Evolutionary conservation across 2,797 vertebrate genomes (phyloP), one percentile per base, ranked within the genome.

Genomic region (Acrossocheilus fasciatus): DNA sequence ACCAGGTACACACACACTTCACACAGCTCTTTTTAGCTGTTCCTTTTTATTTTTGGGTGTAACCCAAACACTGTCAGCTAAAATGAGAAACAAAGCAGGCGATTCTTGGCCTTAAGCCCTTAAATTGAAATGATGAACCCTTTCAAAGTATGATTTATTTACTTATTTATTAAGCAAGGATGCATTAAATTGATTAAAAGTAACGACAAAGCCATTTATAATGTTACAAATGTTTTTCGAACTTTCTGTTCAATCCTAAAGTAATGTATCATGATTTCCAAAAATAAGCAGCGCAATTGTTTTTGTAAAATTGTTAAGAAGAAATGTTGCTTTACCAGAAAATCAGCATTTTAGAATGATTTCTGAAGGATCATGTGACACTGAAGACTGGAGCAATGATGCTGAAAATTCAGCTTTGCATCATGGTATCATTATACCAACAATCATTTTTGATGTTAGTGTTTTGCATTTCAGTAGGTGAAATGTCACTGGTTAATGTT

Each of bases 1-100:
- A 87, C 87, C 96, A 97, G 97, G 98, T 99, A 86, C 20, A 52
- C 39, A 3, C 17, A 20, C 9, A 59, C 34, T 39, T 7, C 20
- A 70, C 83, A 41, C 43, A 34, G 26, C 4, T 36, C 9, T 11
- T 62, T 20, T 17, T 3, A 45, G 18, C 34, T 4, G 1, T 57
- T n/a, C 34, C 52, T n/a, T 39, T 15, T 8, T 66, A 3, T 36
- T 66, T 66, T 17, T 34, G 64, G 30, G 64, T 36, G 20, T 47
- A 12, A 74, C 41, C 41, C 11, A 74, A 74, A 74, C 4, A 0
- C 17, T 41, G 34, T 39, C 36, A 6, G 68, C 36, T 41, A 41
- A 70, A 41, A 41, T 70, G 9, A 70, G 36, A 18, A 70, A 69
- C 36, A 69, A 20, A 66, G 59, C 57, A 11, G 9, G 9, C 1